A percentile compares a stretch with the other conserved stretches of the same genome.
These are phyloP conservation scores for Bugulina stolonifera DNA, from an alignment of 2,888 invertebrate genomes.

Conservation along the genomic window DNA sequence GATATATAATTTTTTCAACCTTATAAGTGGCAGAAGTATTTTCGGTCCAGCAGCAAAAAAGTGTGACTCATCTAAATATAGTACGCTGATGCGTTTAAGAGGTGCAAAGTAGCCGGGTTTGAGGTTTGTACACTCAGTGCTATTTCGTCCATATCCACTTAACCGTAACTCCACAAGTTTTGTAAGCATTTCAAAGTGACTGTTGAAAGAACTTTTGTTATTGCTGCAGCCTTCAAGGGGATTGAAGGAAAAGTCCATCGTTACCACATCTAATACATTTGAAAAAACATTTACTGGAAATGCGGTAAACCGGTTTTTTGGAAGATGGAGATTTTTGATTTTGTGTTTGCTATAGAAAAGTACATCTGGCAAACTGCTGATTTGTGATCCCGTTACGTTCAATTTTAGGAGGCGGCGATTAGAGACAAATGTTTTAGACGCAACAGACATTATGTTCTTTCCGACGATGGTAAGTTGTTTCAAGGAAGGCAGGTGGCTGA, in stretches of 20 bases:
- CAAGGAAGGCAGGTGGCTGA: not conserved
- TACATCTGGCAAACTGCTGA: not conserved
- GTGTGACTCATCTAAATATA: not conserved
- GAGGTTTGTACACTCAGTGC: not conserved
- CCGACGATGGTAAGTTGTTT: not conserved
- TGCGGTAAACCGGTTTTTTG: not conserved
- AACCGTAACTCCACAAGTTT: not conserved
- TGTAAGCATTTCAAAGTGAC: not conserved
- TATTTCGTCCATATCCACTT: not conserved
- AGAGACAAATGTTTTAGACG: not conserved
- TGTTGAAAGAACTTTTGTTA: not conserved
- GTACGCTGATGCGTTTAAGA: not conserved
- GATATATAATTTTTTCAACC: not conserved
- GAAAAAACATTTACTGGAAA: not conserved
- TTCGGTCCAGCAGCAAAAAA: not conserved
- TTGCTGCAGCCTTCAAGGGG: not conserved
- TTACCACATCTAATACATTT: not conserved
- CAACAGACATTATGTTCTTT: not conserved
- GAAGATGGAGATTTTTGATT: not conserved
- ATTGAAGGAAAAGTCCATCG: not conserved
- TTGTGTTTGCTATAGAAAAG: not conserved
- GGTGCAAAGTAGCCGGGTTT: not conserved
- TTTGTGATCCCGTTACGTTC: not conserved
- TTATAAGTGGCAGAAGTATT: not conserved
- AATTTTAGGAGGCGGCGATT: not conserved